Conservation (phyloP, 1,140 invertebrate species). For the Agrilus planipennis region DNA sequence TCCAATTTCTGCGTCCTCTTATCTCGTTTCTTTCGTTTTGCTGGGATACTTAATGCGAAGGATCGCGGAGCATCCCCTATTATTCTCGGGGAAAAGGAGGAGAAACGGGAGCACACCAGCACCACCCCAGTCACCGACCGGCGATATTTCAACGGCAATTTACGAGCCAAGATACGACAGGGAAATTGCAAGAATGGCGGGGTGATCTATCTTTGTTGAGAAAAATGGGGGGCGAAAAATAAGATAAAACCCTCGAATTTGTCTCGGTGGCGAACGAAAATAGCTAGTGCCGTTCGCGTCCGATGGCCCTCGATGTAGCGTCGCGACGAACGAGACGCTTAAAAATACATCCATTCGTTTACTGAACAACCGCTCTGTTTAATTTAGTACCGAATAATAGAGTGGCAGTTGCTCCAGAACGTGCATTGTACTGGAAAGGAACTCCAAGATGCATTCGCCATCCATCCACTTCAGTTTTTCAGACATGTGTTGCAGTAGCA, state of each 20-base stretch:
- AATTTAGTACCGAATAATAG: no score
- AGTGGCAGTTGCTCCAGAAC: no score
- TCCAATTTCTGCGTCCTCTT: conserved; percentile 18
- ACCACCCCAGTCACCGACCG: conserved; percentile 28
- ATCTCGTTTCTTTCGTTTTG: conserved; percentile 3
- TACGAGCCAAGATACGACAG: conserved; percentile 40
- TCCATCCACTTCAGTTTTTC: no score
- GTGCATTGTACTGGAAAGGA: no score
- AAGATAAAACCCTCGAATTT: conserved; percentile 35
- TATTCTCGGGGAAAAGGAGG: conserved; percentile 2
- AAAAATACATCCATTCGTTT: no score
- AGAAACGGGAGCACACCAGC: conserved; percentile 6
- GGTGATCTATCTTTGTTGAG: conserved; percentile 37
- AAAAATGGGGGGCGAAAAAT: conserved; percentile 32
- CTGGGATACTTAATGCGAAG: conserved; percentile 3
- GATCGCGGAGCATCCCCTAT: neutral
- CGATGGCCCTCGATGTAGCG: no score
- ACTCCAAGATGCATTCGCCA: no score
- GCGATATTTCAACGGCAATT: conserved; percentile 37
- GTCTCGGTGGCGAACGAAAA: conserved; percentile 32
- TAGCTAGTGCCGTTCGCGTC: no score
- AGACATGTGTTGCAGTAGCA: no score
- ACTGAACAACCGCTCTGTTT: no score
- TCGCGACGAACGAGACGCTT: no score
- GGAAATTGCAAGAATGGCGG: conserved; percentile 41